Evolutionary conservation across 2,113 vertebrate genomes (phyloP), one percentile per base, ranked within the genome.

Genomic region (Lates calcarifer): DNA sequence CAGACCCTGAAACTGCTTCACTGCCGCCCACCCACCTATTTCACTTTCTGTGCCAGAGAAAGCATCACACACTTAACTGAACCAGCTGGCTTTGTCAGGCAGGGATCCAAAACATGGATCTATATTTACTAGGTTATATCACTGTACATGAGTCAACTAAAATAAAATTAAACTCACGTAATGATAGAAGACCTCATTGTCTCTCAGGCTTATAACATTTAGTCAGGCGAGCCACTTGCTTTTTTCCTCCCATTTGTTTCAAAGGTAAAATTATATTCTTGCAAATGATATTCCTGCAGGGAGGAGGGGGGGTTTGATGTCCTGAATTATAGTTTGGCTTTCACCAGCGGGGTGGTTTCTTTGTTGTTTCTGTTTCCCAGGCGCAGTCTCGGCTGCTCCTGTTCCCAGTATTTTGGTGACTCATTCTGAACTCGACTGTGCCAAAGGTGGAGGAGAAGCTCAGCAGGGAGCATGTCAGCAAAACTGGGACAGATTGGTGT

Each of bases 1-100:
- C 79, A 82, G 82, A 85, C 74, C 90, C 74, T 61, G 67, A 81
- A 89, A 82, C 60, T 31, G 89, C 82, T 83, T 71, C 85, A 0
- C 79, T 73, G 77, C 83, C 70, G 22, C 85, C 83, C 90, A 82
- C 91, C 82, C 79, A 88, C 87, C 89, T 88, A 61, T 87, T 74
- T 45, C 64, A 51, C 77, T 77, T 15, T 63, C 37, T 57, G 77
- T 82, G 89, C 86, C 86, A 91, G 88, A 62, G 78, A 85, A 81
- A 85, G 79, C 85, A 85, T 85, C 82, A 49, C 89, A 89, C 89
- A 53, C 85, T 90, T 86, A 87, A 87, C 82, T 74, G 82, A 86
- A 90, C 82, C 89, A 89, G 89, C 89, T 91, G 89, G 84, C 86
- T 90, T 81, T 67, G 84, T 89, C 88, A 91, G 88, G 87, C 91